phyloP scores from a whole-genome alignment of 2,888 invertebrate genomes.

The Tachystola acroxantha region DNA sequence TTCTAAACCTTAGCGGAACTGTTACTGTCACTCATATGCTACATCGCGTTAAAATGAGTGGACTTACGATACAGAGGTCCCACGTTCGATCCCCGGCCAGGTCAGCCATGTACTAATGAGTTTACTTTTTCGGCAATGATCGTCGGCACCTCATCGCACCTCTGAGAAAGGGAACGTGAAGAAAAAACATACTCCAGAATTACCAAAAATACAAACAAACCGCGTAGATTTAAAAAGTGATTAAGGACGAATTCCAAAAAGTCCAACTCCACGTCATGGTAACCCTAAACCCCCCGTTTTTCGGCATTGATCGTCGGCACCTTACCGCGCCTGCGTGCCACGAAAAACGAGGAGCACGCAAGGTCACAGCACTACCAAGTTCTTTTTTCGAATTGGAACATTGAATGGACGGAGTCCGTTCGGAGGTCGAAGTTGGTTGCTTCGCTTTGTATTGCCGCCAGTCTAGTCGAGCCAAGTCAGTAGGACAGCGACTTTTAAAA shows the following conservation, averaged over 20 bases:
- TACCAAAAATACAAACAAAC: no score
- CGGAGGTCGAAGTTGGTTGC: slow-evolving; percentile 39
- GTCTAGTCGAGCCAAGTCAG: slow-evolving; percentile 42
- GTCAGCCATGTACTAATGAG: no score
- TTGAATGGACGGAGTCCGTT: slow-evolving; percentile 60
- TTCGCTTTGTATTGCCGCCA: slow-evolving; percentile 39
- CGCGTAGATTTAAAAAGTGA: background rate
- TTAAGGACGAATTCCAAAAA: no score
- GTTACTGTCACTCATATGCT: no score
- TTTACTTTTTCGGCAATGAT: no score
- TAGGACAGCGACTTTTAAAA: slow-evolving; percentile 54
- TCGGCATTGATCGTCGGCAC: slow-evolving; percentile 69
- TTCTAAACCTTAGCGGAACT: no score
- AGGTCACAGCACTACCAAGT: slow-evolving; percentile 73
- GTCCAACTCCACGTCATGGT: background rate
- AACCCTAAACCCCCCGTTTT: slow-evolving; percentile 53
- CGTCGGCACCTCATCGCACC: no score
- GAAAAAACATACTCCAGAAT: no score
- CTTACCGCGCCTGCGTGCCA: slow-evolving; percentile 70
- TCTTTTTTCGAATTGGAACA: slow-evolving; percentile 71
- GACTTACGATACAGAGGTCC: no score
- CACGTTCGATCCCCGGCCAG: no score
- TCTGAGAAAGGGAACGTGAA: no score
- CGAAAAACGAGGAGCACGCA: slow-evolving; percentile 72
- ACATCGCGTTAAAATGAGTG: no score